A percentile compares a stretch with the other conserved stretches of the same genome.
These are phyloP conservation scores for Nebria salina DNA, from an alignment of 2,888 invertebrate species.

Conservation along the genomic window DNA sequence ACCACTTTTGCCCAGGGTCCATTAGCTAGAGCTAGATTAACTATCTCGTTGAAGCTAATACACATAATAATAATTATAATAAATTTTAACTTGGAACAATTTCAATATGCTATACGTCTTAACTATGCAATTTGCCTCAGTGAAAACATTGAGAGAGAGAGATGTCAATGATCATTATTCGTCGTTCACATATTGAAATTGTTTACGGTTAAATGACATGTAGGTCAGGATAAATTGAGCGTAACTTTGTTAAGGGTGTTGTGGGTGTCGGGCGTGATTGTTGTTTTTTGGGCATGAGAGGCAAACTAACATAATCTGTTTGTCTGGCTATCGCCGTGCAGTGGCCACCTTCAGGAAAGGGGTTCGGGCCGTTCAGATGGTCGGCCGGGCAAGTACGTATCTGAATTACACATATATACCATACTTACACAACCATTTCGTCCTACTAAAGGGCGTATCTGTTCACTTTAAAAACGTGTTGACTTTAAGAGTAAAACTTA, in stretches of 20 bases:
- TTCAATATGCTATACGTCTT: background rate
- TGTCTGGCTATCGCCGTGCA: conserved; percentile 61
- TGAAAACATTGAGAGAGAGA: no score
- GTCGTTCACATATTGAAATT: background rate
- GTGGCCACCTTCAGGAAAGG: conserved; percentile 99
- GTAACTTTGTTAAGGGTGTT: background rate
- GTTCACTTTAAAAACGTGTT: no score
- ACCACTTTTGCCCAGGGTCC: conserved; percentile 49
- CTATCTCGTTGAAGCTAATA: background rate
- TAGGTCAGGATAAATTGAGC: background rate
- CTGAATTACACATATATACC: conserved; percentile 56
- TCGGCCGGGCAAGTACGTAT: conserved; percentile 98
- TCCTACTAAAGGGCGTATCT: no score
- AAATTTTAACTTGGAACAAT: background rate
- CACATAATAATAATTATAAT: background rate
- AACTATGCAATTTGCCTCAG: no score
- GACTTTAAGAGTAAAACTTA: no score
- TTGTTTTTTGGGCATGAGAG: conserved; percentile 43
- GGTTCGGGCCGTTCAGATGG: conserved; percentile 98
- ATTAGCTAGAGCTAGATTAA: background rate
- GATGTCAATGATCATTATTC: no score
- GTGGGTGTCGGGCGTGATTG: conserved; percentile 13
- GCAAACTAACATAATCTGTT: conserved; percentile 47
- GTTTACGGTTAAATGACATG: background rate
- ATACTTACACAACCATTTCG: conserved; percentile 17